Evolutionary conservation across 2,113 vertebrate genomes (phyloP).

Genomic region (Tichodroma muraria): DNA sequence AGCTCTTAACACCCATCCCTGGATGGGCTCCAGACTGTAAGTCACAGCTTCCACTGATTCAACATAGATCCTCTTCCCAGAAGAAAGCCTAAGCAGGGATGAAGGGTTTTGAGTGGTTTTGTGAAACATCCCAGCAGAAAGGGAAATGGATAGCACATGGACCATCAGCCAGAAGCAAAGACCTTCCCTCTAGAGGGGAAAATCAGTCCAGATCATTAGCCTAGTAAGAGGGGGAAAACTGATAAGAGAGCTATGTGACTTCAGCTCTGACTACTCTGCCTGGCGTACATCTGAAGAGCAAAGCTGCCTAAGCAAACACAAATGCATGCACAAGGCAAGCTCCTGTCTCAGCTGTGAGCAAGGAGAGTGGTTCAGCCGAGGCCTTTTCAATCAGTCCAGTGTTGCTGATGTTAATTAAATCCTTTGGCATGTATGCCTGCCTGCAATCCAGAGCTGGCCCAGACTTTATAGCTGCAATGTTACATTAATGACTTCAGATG

Average conservation of each 20-base stretch:
- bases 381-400: background rate
- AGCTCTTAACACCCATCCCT: background rate
- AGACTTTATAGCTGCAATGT: background rate
- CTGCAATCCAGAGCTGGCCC: background rate
- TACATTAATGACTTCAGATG: constrained; percentile 12
- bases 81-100: background rate
- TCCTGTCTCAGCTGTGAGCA: background rate
- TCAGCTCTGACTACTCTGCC: background rate
- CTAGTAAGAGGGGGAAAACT: background rate
- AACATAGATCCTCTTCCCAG: background rate
- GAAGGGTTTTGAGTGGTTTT: background rate
- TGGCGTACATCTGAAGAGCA: background rate
- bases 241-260: background rate
- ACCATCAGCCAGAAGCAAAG: background rate
- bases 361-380: background rate
- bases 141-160: background rate
- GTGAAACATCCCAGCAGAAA: background rate
- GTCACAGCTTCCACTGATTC: background rate
- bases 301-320: background rate
- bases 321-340: background rate
- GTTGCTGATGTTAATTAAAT: background rate
- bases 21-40: background rate
- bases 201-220: background rate
- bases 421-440: background rate
- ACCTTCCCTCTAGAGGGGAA: fast-evolving